phyloP scores from a whole-genome alignment of 1,140 invertebrate species.

The Nautilus pompilius region DNA sequence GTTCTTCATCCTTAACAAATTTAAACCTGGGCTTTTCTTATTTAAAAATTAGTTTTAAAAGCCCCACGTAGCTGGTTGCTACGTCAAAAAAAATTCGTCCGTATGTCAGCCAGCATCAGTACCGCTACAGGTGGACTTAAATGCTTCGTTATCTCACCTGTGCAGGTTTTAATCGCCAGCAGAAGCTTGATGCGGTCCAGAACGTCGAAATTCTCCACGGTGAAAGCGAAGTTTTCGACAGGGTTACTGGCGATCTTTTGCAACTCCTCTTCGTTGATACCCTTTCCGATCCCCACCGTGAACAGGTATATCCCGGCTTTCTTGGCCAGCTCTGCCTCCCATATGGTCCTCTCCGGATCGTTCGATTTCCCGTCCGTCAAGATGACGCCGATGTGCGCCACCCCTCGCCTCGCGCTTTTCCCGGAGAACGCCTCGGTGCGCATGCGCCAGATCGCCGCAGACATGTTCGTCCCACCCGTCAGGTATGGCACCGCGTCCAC shows the following conservation, averaged over 20 bases:
- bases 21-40: too few species aligned
- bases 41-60: too few species aligned
- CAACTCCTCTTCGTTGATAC: conserved; percentile 30
- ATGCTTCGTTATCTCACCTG: too few species aligned
- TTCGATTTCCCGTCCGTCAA: conserved; percentile 42
- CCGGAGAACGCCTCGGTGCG: conserved; percentile 10
- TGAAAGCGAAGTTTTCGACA: conserved; percentile 29
- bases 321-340: conserved; percentile 20
- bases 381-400: conserved; percentile 31
- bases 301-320: conserved; percentile 36
- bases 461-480: conserved; percentile 17
- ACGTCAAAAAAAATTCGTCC: too few species aligned
- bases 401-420: conserved; percentile 12
- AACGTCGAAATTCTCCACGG: conserved; percentile 25
- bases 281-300: conserved; percentile 40
- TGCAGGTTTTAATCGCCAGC: too few species aligned
- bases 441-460: conserved; percentile 14
- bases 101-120: too few species aligned
- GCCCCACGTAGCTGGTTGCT: too few species aligned
- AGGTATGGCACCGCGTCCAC: conserved; percentile 13
- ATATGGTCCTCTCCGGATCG: conserved; percentile 22
- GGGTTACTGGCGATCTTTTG: conserved; percentile 29
- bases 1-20: too few species aligned
- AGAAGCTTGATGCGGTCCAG: conserved; percentile 22
- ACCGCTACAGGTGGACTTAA: too few species aligned